Conservation (phyloP, 1,140 invertebrate species). For the Berghia stephanieae region DNA sequence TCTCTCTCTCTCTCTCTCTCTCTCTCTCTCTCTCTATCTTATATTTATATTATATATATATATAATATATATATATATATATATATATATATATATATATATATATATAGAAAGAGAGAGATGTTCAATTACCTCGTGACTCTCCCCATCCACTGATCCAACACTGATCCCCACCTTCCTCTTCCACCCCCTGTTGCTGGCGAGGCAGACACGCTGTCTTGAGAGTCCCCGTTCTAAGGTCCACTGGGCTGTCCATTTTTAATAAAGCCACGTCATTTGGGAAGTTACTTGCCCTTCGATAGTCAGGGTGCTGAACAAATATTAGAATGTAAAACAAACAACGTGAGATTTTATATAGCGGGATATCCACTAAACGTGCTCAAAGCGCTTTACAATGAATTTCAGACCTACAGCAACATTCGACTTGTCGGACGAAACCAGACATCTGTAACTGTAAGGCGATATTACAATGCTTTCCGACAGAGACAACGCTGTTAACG, state of each 20-base stretch:
- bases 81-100: too few relatives aligned
- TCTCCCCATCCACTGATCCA: slow-evolving; percentile 59
- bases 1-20: too few relatives aligned
- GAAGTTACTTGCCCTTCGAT: slow-evolving; percentile 42
- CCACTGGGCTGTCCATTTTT: slow-evolving; percentile 45
- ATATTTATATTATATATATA: too few relatives aligned
- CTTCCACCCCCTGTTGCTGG: neutral
- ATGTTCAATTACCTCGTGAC: slow-evolving; percentile 43
- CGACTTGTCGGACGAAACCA: neutral
- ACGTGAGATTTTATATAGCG: neutral
- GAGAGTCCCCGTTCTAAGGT: slow-evolving; percentile 44
- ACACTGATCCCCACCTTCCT: slow-evolving; percentile 37
- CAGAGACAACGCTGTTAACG: too few relatives aligned
- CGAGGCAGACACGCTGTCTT: slow-evolving; percentile 51
- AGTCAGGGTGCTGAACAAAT: slow-evolving; percentile 45
- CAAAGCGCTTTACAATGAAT: neutral
- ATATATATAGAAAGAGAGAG: too few relatives aligned
- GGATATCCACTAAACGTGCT: neutral
- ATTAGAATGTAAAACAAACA: neutral
- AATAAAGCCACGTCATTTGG: slow-evolving; percentile 55
- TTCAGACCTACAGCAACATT: neutral
- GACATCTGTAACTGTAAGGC: neutral
- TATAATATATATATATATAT: too few relatives aligned
- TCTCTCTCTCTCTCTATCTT: too few relatives aligned
- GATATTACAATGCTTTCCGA: neutral